phyloP scores from a whole-genome alignment of 1,140 invertebrate species.

The Ooceraea biroi region DNA sequence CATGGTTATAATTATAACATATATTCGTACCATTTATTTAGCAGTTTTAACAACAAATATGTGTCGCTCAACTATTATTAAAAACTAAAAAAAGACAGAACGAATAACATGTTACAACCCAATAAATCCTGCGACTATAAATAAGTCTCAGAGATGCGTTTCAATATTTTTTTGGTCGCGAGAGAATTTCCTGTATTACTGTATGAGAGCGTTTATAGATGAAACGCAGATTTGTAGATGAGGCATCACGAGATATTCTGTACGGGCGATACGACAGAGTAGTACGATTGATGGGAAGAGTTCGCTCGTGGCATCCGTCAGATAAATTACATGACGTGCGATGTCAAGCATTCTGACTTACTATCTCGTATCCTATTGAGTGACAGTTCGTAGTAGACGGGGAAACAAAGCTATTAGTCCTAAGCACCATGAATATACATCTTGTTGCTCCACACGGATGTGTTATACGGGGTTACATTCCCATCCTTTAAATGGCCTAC shows the following conservation, averaged over 20 bases:
- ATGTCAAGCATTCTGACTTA: slow-evolving; percentile 37
- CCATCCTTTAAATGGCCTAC: slow-evolving; percentile 64
- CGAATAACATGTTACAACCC: no score
- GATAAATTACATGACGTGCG: slow-evolving; percentile 27
- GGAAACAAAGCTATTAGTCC: slow-evolving; percentile 72
- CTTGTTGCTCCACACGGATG: slow-evolving; percentile 67
- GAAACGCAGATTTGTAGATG: neutral
- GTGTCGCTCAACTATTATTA: no score
- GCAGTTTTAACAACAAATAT: no score
- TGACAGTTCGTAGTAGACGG: slow-evolving; percentile 49
- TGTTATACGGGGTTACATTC: slow-evolving; percentile 69
- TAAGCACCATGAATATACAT: slow-evolving; percentile 71
- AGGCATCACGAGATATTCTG: slow-evolving; percentile 24
- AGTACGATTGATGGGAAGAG: slow-evolving; percentile 58
- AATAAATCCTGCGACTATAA: no score
- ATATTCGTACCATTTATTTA: no score
- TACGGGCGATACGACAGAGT: slow-evolving; percentile 38
- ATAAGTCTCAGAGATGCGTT: slow-evolving; percentile 3
- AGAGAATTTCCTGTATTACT: neutral
- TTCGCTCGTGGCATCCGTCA: slow-evolving; percentile 33
- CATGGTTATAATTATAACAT: no score
- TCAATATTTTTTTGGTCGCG: slow-evolving; percentile 38
- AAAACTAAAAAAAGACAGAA: no score
- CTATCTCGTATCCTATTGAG: slow-evolving; percentile 31
- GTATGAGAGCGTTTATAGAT: neutral